Conservation (phyloP, 2,888 invertebrate genomes). For the Elegia similella region DNA sequence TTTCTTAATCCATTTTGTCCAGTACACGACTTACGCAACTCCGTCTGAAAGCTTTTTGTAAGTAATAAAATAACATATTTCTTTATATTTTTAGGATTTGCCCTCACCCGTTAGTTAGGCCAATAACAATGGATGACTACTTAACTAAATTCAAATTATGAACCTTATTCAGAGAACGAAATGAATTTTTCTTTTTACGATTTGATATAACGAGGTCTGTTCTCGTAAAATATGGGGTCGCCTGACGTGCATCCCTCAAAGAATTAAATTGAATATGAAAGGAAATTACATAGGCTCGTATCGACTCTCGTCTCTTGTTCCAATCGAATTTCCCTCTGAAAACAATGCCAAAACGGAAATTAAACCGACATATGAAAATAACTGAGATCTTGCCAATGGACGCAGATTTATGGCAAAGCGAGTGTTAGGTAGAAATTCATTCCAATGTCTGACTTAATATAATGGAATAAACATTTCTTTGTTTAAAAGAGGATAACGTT, state of each 20-base stretch:
- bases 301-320: conserved; percentile 61
- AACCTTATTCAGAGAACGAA: conserved; percentile 39
- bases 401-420: conserved; percentile 42
- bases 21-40: not conserved
- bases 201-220: conserved; percentile 46
- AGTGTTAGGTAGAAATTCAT: conserved; percentile 26
- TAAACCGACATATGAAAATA: conserved; percentile 69
- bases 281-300: conserved; percentile 73
- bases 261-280: conserved; percentile 71
- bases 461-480: conserved; percentile 10
- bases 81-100: not conserved
- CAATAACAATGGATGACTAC: conserved; percentile 17
- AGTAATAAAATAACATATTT: conserved; percentile 5
- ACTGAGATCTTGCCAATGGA: conserved; percentile 54
- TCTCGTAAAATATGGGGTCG: conserved; percentile 46
- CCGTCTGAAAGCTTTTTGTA: not conserved
- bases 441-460: conserved; percentile 12
- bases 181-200: conserved; percentile 50
- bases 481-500: conserved; percentile 5
- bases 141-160: conserved; percentile 32
- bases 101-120: conserved; percentile 2
- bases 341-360: conserved; percentile 76
- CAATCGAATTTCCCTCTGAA: conserved; percentile 72
- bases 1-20: not conserved
- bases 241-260: conserved; percentile 60